A percentile compares a stretch with the other conserved stretches of the same genome.
Conservation (phyloP, 2,888 invertebrate genomes). For the Parnassius glacialis region DNA sequence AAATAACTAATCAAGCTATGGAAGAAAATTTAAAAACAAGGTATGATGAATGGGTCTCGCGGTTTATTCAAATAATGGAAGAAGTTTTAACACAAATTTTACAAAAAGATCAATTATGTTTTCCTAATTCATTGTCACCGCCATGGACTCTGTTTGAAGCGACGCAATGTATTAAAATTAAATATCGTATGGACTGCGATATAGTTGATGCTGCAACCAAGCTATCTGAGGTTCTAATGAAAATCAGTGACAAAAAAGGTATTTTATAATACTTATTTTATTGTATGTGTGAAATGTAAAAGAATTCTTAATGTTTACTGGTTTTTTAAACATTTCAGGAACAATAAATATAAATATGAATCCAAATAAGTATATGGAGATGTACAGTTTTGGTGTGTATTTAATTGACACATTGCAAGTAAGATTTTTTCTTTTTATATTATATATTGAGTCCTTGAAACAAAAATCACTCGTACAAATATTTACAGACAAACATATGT, state of each 20-base stretch:
- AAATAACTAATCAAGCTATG: conserved; percentile 49
- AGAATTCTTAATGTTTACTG: too few relatives aligned
- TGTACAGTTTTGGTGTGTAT: conserved; percentile 76
- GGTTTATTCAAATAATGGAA: conserved; percentile 69
- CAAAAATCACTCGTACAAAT: too few relatives aligned
- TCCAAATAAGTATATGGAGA: conserved; percentile 73
- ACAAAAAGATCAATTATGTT: conserved; percentile 42
- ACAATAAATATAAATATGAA: conserved; percentile 51
- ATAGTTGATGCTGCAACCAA: conserved; percentile 50
- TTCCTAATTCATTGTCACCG: conserved; percentile 44
- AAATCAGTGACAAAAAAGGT: conserved; percentile 53
- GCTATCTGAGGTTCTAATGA: conserved; percentile 45
- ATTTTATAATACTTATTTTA: not conserved
- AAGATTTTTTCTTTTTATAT: not conserved
- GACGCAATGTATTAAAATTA: conserved; percentile 51
- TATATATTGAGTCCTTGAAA: too few relatives aligned
- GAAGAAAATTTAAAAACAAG: conserved; percentile 50
- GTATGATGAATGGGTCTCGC: conserved; percentile 63
- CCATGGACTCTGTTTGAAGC: conserved; percentile 65
- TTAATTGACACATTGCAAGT: conserved; percentile 71
- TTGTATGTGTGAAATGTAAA: too few relatives aligned
- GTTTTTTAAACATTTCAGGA: not conserved
- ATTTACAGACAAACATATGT: too few relatives aligned
- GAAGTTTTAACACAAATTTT: conserved; percentile 57
- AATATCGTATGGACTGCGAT: conserved; percentile 40